Evolutionary conservation across 2,888 invertebrate genomes (phyloP), one percentile per base, ranked within the genome.

Genomic region (Mongoloraphidia duomilia): DNA sequence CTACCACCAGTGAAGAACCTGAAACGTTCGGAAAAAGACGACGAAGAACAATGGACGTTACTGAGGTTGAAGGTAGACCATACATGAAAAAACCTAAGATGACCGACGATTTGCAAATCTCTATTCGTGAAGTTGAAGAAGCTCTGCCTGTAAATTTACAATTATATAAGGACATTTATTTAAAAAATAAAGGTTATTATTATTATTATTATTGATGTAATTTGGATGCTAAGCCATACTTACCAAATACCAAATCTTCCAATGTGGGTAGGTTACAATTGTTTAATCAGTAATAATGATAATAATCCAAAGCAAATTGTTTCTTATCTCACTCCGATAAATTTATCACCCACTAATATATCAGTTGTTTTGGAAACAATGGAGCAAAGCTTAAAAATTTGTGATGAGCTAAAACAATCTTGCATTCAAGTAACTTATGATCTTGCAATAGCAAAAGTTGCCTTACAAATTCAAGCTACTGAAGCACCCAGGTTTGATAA

Each of bases 51-150:
- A 54, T 59, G 39, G 57, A 58, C 40, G 56, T 45, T 17, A 47
- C 54, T 43, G 37, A 44, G 40, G 14, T 48, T 40, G 53, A 57
- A 46, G 52, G 51, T 37, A 49, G 34, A 39, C 54, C 55, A 38
- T 56, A 56, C 44, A 53, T 50, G 13, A 56, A 57, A 49, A 56
- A 54, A 53, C 52, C 53, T 36, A 59, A 57, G 52, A 57, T 58
- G 49, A 51, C 53, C 34, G 52, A 47, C 36, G 41, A 44, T 48
- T 36, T 36, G 11, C 37, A 36, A 36, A 52, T 36, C 50, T 50
- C 55, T 33, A 41, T 53, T 49, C 49, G 53, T 52, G 49, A 55
- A 50, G 51, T 46, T 52, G 54, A 57, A 53, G 40, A 52, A 51
- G 48, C 49, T 50, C 50, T 44, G n/a, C 53, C 55, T 47, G 49